Evolutionary conservation across 2,888 invertebrate genomes (phyloP), one percentile per base, ranked within the genome.

Genomic region (Orthosia gothica): DNA sequence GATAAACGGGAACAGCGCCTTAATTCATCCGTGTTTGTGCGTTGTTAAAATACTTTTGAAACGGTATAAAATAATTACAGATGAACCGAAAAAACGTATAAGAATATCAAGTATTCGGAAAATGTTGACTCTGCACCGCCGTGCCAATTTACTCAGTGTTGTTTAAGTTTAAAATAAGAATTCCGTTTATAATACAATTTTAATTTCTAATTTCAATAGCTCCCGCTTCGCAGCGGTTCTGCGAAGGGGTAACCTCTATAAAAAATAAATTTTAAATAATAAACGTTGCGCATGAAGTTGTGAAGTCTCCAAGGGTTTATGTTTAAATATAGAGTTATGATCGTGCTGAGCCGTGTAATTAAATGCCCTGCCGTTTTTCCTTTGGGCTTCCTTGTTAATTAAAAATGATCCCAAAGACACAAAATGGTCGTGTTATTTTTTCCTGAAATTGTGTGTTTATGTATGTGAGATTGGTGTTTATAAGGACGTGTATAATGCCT

Each of bases 181-280:
- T 74, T 70, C 15, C 23, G 3, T 74, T 72, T 50, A 16, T 79
- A 82, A 67, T 73, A 67, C 13, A 82, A 78, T 71, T 82, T 70
- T 77, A 77, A 81, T 74, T 81, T 82, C 63, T n/a, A 73, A 76
- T 76, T 83, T 79, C 55, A 40, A 49, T 66, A 55, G n/a, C 58
- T 16, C 26, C 52, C 16, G 61, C 20, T 55, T 66, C 57, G 54
- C 69, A 52, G 18, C 57, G 65, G 70, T 20, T 70, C 40, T 20
- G 16, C 18, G 40, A 70, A 79, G 32, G 47, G 66, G 58, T 73
- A 63, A 76, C 49, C 15, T 73, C 54, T 54, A 68, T 68, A 78
- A 47, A 82, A 81, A 82, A 78, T 79, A 63, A 81, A 78, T 70
- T 78, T 71, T 78, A 67, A 74, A 78, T 78, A 70, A 68, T 68